Percentiles rank a stretch among this genome's conserved stretches.
These are phyloP conservation scores for Megaptera novaeangliae DNA, from an alignment of 2,113 vertebrate species.

Conservation along the genomic window DNA sequence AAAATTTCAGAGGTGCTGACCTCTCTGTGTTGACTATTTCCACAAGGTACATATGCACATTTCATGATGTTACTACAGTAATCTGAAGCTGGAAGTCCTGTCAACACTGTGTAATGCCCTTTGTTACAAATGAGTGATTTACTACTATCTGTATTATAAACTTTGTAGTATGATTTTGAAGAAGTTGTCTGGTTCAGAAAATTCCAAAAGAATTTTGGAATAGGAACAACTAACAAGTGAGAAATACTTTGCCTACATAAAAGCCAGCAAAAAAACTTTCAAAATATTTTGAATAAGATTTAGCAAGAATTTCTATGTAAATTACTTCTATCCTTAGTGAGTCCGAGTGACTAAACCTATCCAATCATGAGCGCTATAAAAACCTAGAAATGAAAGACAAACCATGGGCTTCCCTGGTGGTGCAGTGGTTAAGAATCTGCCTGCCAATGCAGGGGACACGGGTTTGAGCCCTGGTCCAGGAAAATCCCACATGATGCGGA, in stretches of 20 bases:
- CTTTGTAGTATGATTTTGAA: background rate
- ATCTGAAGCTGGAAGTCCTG: background rate
- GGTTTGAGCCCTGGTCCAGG: background rate
- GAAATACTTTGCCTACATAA: background rate
- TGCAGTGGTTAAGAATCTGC: background rate
- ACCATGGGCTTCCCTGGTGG: background rate
- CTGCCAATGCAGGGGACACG: background rate
- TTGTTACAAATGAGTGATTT: background rate
- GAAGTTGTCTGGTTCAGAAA: background rate
- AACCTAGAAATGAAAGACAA: background rate
- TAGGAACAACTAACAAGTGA: background rate
- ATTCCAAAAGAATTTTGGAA: background rate
- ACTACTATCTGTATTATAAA: background rate
- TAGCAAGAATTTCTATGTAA: constrained; percentile 27
- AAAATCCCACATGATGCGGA: background rate
- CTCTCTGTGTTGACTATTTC: background rate
- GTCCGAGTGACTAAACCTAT: background rate
- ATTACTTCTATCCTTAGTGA: background rate
- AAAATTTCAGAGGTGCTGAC: background rate
- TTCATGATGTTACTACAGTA: background rate
- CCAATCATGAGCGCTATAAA: background rate
- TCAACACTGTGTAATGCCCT: background rate
- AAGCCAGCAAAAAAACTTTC: background rate
- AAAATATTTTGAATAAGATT: constrained; percentile 34
- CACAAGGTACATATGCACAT: background rate